A percentile compares a stretch with the other conserved stretches of the same genome.
Evolutionary conservation across 2,113 vertebrate species (phyloP).

Genomic region (Notarius quadriscutis): DNA sequence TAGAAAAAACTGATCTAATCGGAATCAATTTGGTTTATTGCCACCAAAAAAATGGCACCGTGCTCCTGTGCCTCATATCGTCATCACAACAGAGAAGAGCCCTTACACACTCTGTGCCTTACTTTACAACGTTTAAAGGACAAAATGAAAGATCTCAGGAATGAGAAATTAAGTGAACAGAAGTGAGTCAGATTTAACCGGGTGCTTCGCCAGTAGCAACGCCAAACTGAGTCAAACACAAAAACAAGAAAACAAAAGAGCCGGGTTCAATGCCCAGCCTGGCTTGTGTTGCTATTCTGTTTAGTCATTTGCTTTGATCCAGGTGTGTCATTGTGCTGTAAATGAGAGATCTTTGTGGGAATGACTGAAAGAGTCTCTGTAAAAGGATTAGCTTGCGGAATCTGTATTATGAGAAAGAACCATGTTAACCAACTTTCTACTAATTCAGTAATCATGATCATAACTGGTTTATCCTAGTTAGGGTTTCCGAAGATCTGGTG

Average conservation of each 20-base stretch:
- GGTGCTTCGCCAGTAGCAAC: not conserved
- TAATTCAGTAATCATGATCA: not conserved
- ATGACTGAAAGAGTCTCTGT: too few species aligned
- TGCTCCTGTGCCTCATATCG: too few species aligned
- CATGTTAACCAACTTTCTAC: not conserved
- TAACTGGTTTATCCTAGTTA: not conserved
- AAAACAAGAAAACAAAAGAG: not conserved
- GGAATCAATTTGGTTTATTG: too few species aligned
- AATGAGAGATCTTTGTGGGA: not conserved
- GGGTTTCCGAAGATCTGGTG: not conserved
- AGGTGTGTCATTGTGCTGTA: conserved; percentile 12
- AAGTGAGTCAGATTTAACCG: not conserved
- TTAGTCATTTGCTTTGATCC: not conserved
- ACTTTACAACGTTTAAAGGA: too few species aligned
- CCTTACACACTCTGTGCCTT: too few species aligned
- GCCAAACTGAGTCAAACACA: not conserved
- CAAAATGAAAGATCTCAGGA: too few species aligned
- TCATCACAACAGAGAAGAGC: too few species aligned
- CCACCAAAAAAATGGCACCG: too few species aligned
- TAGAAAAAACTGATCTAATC: too few species aligned
- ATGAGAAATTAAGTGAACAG: too few species aligned
- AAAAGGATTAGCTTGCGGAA: not conserved
- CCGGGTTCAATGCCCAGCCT: not conserved
- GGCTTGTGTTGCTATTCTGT: not conserved
- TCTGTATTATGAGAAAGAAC: not conserved